Conservation (phyloP, 1,140 invertebrate species). For the Steinernema khuongi region DNA sequence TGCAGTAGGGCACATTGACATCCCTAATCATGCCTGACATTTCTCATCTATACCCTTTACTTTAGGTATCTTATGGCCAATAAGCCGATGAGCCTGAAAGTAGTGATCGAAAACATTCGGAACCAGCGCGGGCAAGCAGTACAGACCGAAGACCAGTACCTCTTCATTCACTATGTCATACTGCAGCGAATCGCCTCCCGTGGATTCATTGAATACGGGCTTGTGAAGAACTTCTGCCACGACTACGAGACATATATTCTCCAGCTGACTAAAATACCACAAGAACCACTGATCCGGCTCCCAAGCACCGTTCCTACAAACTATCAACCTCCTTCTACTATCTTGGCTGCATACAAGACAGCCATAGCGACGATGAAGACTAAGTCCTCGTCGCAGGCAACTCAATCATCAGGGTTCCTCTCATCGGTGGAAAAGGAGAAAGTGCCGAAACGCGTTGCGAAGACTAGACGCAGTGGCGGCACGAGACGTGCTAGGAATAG, state of each 20-base stretch:
- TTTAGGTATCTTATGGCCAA: constrained; percentile 10
- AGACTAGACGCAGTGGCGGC: neutral
- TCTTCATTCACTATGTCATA: constrained; percentile 28
- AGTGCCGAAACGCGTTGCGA: neutral
- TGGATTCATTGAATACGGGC: neutral
- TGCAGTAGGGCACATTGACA: too few relatives aligned
- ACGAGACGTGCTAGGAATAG: neutral
- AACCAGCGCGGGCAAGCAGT: constrained; percentile 34
- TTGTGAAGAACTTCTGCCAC: neutral
- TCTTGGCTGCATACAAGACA: neutral
- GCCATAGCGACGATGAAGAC: too few relatives aligned
- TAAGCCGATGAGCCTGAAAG: constrained; percentile 10
- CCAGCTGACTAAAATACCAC: neutral
- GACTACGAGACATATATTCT: neutral
- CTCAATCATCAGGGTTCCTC: too few relatives aligned
- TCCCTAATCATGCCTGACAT: too few relatives aligned
- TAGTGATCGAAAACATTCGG: constrained; percentile 24
- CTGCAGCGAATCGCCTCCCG: constrained; percentile 17
- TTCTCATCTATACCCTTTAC: too few relatives aligned
- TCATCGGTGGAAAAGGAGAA: too few relatives aligned
- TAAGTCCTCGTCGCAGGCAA: too few relatives aligned
- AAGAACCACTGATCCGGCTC: neutral
- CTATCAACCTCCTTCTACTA: neutral
- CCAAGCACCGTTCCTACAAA: neutral
- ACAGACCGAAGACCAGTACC: constrained; percentile 42